These are phyloP conservation scores for Peromyscus nudipes DNA, from an alignment of 2,797 vertebrate genomes.

Conservation along the genomic window DNA sequence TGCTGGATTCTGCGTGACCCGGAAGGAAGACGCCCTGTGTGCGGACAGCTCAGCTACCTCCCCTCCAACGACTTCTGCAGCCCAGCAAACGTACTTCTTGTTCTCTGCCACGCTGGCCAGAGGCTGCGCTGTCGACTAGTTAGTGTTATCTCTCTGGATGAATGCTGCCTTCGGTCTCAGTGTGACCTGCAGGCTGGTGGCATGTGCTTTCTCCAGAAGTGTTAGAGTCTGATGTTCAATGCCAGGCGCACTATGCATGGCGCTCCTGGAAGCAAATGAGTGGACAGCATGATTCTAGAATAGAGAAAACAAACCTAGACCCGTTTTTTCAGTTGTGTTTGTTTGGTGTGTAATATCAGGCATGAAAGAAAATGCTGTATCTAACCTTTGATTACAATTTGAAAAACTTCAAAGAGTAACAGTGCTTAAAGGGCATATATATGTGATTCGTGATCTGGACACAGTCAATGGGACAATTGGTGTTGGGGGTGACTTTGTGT, in stretches of 20 bases:
- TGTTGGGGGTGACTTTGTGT: background rate
- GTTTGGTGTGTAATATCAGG: background rate
- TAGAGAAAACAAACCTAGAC: background rate
- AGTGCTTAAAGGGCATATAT: background rate
- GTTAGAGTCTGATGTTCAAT: background rate
- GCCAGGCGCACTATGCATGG: background rate
- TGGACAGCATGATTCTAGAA: constrained; percentile 15
- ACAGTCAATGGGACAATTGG: background rate
- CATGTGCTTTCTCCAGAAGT: background rate
- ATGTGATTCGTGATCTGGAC: background rate
- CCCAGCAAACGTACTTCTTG: background rate
- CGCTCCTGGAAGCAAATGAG: background rate
- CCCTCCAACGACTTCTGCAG: background rate
- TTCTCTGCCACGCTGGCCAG: too few relatives aligned
- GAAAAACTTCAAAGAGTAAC: background rate
- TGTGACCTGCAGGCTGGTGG: background rate
- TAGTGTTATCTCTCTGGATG: background rate
- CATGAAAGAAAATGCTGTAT: background rate
- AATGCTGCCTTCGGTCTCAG: accelerated
- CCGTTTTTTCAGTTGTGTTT: background rate
- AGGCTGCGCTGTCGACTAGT: background rate
- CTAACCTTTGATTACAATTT: background rate
- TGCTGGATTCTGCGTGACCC: background rate
- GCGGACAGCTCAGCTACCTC: background rate
- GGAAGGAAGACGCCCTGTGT: background rate